Conservation (phyloP, 2,888 invertebrate genomes). For the Tricholauxania praeusta region DNA sequence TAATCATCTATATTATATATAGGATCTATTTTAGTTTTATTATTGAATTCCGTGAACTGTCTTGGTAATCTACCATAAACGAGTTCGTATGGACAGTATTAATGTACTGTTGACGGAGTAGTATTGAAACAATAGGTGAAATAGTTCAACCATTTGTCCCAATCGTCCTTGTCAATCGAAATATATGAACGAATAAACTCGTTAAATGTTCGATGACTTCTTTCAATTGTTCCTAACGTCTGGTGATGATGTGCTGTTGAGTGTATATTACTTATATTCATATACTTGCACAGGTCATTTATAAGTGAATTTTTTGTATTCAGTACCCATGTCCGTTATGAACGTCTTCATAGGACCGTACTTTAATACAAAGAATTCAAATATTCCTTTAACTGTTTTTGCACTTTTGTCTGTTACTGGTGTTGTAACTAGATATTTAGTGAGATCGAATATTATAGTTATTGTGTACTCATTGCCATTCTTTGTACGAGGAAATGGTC, state of each 20-base stretch:
- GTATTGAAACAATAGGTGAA: too few relatives aligned
- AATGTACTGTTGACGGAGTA: too few relatives aligned
- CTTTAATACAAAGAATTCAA: slow-evolving; percentile 47
- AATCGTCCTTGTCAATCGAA: too few relatives aligned
- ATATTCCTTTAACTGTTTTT: slow-evolving; percentile 42
- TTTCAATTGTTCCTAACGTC: slow-evolving; percentile 24
- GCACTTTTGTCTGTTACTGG: too few relatives aligned
- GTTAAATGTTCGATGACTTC: slow-evolving; percentile 26
- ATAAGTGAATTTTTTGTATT: slow-evolving; percentile 7
- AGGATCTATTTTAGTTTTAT: slow-evolving; percentile 21
- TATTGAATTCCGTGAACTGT: not conserved
- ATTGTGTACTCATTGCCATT: slow-evolving; percentile 43
- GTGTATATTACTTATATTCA: slow-evolving; percentile 15
- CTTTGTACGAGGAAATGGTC: slow-evolving; percentile 42
- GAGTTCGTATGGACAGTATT: slow-evolving; percentile 32
- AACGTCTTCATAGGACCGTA: slow-evolving; percentile 29
- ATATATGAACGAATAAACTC: slow-evolving; percentile 28
- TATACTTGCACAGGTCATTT: slow-evolving; percentile 6
- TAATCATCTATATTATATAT: slow-evolving; percentile 38
- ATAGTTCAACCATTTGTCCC: too few relatives aligned
- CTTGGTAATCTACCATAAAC: slow-evolving; percentile 30
- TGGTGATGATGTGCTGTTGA: slow-evolving; percentile 26
- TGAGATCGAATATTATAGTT: slow-evolving; percentile 40
- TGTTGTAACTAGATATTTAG: slow-evolving; percentile 43
- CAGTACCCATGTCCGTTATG: not conserved